A percentile compares a stretch with the other conserved stretches of the same genome.
These are phyloP conservation scores for Todiramphus saurophagus DNA, from an alignment of 2,113 vertebrate species.

Conservation along the genomic window DNA sequence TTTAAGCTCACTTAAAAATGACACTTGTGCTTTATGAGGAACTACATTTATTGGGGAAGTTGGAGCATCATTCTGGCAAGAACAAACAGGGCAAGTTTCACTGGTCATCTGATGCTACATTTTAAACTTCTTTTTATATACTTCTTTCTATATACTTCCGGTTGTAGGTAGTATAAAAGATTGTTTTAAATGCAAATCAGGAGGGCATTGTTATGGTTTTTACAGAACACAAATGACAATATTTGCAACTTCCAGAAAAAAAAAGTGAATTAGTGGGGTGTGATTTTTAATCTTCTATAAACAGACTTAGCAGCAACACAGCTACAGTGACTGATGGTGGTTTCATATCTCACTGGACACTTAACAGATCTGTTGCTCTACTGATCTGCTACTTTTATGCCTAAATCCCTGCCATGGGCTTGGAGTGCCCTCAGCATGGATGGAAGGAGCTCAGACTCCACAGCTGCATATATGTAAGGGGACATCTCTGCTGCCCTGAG, in stretches of 20 bases:
- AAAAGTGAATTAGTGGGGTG: not conserved
- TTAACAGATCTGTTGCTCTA: not conserved
- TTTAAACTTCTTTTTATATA: not conserved
- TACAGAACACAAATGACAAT: not conserved
- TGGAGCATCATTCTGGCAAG: not conserved
- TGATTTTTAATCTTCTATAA: not conserved
- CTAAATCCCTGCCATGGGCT: not conserved
- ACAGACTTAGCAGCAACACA: not conserved
- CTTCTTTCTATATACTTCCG: not conserved
- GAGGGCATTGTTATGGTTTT: not conserved
- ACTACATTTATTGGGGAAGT: not conserved
- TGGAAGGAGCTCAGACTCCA: not conserved
- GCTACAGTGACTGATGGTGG: not conserved
- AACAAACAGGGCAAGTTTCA: not conserved
- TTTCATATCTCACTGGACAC: not conserved
- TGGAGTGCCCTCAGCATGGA: not conserved
- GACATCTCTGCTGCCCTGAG: not conserved
- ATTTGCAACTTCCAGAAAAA: not conserved
- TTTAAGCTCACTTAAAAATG: not conserved
- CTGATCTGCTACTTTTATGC: not conserved
- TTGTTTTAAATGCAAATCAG: fast-evolving
- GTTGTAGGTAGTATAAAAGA: not conserved
- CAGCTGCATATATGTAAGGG: not conserved
- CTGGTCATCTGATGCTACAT: not conserved
- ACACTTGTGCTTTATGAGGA: not conserved